Evolutionary conservation across 2,888 invertebrate species (phyloP), one percentile per base, ranked within the genome.

Genomic region (Crematogaster levior): DNA sequence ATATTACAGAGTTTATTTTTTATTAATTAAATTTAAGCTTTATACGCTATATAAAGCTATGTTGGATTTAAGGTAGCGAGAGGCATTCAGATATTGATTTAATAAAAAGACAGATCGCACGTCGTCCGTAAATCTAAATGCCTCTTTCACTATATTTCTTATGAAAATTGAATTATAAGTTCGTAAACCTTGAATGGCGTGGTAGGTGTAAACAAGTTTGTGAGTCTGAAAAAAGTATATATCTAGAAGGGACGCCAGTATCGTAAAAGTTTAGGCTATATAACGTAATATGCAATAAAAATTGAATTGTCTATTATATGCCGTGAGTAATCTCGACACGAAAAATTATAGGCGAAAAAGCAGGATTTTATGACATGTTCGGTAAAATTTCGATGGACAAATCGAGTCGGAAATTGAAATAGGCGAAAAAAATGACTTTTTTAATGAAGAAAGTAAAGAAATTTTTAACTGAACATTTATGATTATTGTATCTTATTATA

Each of bases 161-260:
- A 43, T 61, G 58, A 61, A 80, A 84, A 51, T 68, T 80, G 65
- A 80, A 82, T 58, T 72, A 73, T 53, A 70, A 56, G 66, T 58
- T 61, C 40, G 58, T 75, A 74, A 81, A 53, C 12, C 30, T 24
- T 48, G 60, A 75, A 72, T 72, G 75, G 10, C 27, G 43, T 27
- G 15, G 43, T 74, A 48, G 58, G 51, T 72, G 72, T 81, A 73
- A 87, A 82, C 66, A 81, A 81, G 60, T 80, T 77, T 48, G 82
- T 56, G 40, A 48, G 60, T 61, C n/a, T 53, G 40, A 56, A 63
- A 60, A 74, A 81, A 73, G 53, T 72, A 65, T 27, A 70, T 51
- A 58, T 56, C 56, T 60, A 83, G 51, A 66, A 80, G 56, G 30
- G 51, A 58, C 37, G 10, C 56, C 37, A 46, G 34, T 60, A 40